phyloP scores from a whole-genome alignment of 2,888 invertebrate genomes.

The Syritta pipiens region DNA sequence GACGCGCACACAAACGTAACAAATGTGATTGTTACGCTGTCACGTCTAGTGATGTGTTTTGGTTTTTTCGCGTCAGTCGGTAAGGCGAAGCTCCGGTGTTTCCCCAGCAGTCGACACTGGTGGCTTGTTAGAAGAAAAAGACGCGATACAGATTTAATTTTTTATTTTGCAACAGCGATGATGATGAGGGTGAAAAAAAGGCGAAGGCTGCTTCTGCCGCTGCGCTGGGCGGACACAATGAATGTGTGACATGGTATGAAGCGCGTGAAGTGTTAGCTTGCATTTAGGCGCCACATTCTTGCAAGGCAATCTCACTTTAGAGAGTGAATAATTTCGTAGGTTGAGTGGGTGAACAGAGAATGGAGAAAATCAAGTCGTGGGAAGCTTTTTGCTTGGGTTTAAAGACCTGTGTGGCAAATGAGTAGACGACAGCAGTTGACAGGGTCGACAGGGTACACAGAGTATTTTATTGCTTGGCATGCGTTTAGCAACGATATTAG shows the following conservation, averaged over 20 bases:
- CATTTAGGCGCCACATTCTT: constrained; percentile 62
- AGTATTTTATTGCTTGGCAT: too few species aligned
- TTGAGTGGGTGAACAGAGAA: background rate
- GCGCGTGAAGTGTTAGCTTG: constrained; percentile 56
- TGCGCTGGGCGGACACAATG: background rate
- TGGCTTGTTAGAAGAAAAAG: too few species aligned
- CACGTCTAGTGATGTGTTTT: constrained; percentile 18
- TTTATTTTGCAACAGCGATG: constrained; percentile 29
- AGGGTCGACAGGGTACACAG: too few species aligned
- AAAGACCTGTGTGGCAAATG: background rate
- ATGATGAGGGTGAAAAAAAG: background rate
- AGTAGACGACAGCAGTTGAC: too few species aligned
- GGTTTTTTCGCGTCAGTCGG: constrained; percentile 7
- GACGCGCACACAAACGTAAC: constrained; percentile 46
- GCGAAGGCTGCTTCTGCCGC: too few species aligned
- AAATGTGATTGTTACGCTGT: constrained; percentile 54
- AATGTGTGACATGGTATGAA: constrained; percentile 39
- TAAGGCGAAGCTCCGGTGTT: constrained; percentile 21
- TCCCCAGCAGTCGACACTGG: too few species aligned
- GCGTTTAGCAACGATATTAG: too few species aligned
- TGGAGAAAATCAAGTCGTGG: background rate
- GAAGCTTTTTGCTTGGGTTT: background rate
- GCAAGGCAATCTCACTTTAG: too few species aligned
- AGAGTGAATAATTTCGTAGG: too few species aligned
- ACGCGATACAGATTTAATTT: too few species aligned